Conservation (phyloP, 37 sponge, comb jelly and placozoan species). For the Beroe ovata region DNA sequence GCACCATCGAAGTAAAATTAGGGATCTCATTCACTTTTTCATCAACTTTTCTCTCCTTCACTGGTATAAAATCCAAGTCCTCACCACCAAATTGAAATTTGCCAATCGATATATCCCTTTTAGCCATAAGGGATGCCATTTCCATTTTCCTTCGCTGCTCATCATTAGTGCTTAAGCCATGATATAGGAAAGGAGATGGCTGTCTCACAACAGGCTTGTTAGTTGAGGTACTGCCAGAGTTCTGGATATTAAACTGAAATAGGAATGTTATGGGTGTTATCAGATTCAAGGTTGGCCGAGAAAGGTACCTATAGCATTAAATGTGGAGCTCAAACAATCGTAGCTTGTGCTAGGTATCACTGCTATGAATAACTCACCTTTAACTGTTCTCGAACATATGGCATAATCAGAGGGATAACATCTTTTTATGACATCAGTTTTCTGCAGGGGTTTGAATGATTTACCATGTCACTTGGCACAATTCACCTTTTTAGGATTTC, state of each 20-base stretch:
- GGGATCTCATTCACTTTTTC: too few relatives aligned
- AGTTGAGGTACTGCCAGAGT: not conserved
- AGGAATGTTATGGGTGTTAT: not conserved
- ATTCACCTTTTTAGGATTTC: too few relatives aligned
- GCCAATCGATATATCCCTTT: conserved; percentile 45
- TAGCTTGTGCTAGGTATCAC: too few relatives aligned
- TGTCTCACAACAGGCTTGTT: conserved; percentile 4
- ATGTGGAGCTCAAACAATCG: too few relatives aligned
- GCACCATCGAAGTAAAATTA: not conserved
- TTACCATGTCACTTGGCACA: too few relatives aligned
- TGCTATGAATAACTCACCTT: too few relatives aligned
- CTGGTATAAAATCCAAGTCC: conserved; percentile 47
- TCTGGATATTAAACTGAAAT: conserved; percentile 31
- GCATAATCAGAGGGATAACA: too few relatives aligned
- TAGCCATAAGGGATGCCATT: not conserved
- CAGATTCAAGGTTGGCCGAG: too few relatives aligned
- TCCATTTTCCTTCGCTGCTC: conserved; percentile 31
- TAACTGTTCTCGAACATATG: conserved; percentile 48
- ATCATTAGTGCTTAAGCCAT: not conserved
- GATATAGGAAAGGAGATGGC: conserved; percentile 5
- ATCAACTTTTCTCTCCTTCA: conserved; percentile 9
- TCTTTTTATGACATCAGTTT: too few relatives aligned
- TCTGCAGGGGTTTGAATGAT: too few relatives aligned
- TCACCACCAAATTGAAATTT: not conserved
- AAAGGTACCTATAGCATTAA: too few relatives aligned